A percentile compares a stretch with the other conserved stretches of the same genome.
Conservation (phyloP, 1,140 invertebrate species). For the Neocloeon triangulifer region DNA sequence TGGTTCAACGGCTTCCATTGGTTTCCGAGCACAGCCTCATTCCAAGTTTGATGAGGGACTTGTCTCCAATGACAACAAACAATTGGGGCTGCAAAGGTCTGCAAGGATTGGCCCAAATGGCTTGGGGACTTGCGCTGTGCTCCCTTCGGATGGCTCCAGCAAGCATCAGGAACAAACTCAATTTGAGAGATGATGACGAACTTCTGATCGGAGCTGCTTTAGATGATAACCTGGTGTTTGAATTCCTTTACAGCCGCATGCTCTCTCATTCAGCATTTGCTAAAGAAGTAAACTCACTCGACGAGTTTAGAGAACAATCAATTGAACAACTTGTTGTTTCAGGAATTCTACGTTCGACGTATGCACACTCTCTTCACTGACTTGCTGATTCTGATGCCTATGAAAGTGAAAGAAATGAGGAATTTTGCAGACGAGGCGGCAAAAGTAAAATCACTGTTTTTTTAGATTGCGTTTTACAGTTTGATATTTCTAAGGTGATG, state of each 20-base stretch:
- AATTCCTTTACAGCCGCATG: too few relatives aligned
- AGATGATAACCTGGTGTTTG: too few relatives aligned
- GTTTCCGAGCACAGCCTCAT: conserved; percentile 42
- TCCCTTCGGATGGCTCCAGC: conserved; percentile 42
- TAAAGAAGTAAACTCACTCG: not conserved
- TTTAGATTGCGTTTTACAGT: not conserved
- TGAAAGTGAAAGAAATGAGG: conserved; percentile 65
- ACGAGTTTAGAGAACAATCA: too few relatives aligned
- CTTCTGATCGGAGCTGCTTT: too few relatives aligned
- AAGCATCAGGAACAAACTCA: not conserved
- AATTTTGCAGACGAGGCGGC: conserved; percentile 75
- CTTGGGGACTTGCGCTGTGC: conserved; percentile 56
- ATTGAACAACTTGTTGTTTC: conserved; percentile 9
- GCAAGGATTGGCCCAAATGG: conserved; percentile 50
- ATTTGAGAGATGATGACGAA: not conserved
- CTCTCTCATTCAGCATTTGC: too few relatives aligned
- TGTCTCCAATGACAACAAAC: conserved; percentile 22
- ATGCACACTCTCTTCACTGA: conserved; percentile 75
- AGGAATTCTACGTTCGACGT: conserved; percentile 57
- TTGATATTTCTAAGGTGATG: conserved; percentile 1
- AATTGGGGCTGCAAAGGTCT: conserved; percentile 40
- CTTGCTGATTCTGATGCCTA: conserved; percentile 80
- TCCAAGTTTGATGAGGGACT: conserved; percentile 25
- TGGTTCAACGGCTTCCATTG: conserved; percentile 46
- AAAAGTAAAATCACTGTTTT: not conserved